Conservation (phyloP, 2,888 invertebrate species). For the Augochlorella aurata region DNA sequence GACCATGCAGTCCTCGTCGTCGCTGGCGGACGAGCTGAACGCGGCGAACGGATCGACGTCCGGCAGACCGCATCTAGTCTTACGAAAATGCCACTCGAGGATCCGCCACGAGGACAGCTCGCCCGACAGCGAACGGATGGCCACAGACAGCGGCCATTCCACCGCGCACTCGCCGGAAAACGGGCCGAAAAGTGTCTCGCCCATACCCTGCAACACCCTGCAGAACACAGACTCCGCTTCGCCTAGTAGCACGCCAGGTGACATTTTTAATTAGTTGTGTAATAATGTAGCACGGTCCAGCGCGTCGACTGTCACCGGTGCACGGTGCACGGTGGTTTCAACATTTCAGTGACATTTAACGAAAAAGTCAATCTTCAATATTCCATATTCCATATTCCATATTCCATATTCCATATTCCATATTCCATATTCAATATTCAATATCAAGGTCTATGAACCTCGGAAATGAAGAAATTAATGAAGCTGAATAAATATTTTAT, state of each 20-base stretch:
- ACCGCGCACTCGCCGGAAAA: constrained; percentile 95
- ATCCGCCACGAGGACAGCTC: constrained; percentile 89
- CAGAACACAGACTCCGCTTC: constrained; percentile 80
- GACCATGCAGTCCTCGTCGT: constrained; percentile 81
- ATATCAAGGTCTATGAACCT: no score
- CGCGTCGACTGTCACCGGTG: no score
- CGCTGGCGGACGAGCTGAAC: constrained; percentile 88
- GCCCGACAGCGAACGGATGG: constrained; percentile 92
- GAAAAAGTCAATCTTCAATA: no score
- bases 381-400: not conserved
- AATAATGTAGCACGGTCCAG: no score
- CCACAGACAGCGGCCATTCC: constrained; percentile 95
- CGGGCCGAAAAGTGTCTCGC: constrained; percentile 93
- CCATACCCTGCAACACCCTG: constrained; percentile 83
- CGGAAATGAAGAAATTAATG: no score
- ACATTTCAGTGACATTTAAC: no score
- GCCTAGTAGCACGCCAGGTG: constrained; percentile 79
- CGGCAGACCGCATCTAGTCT: constrained; percentile 75
- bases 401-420: not conserved
- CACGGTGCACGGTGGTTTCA: no score
- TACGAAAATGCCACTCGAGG: constrained; percentile 77
- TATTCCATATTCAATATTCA: no score
- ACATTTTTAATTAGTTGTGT: not conserved
- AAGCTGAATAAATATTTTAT: no score
- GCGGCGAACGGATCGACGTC: constrained; percentile 80